Conservation (phyloP, 2,797 vertebrate genomes). For the Hyperoplus lanceolatus region DNA sequence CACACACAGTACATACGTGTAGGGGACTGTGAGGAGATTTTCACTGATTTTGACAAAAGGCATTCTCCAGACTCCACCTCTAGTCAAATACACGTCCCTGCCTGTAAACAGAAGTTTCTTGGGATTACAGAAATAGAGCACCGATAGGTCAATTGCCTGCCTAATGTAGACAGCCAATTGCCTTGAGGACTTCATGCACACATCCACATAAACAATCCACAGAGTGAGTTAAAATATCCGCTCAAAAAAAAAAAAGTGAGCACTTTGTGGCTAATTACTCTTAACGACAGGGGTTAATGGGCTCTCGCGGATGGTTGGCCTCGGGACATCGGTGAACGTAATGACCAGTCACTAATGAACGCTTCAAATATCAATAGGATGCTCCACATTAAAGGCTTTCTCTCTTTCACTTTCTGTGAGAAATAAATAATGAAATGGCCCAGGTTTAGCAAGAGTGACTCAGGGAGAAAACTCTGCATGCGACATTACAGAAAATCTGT, state of each 20-base stretch:
- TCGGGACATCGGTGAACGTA: constrained; percentile 81
- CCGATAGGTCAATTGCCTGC: constrained; percentile 40
- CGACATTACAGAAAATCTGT: constrained; percentile 29
- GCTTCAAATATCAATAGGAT: constrained; percentile 77
- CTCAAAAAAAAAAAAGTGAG: constrained; percentile 47
- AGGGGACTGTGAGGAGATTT: no score
- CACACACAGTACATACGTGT: no score
- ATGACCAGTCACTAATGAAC: constrained; percentile 86
- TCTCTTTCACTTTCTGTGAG: constrained; percentile 23
- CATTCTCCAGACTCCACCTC: not conserved
- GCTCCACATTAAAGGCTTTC: constrained; percentile 52
- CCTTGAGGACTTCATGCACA: constrained; percentile 29
- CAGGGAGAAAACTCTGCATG: not conserved
- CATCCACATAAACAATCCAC: constrained; percentile 47
- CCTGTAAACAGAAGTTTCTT: constrained; percentile 7
- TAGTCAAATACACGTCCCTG: constrained; percentile 22
- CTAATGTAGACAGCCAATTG: constrained; percentile 44
- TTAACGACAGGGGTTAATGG: constrained; percentile 80
- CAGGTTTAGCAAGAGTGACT: constrained; percentile 7
- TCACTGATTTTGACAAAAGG: no score
- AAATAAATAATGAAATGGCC: not conserved
- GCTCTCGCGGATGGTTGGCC: constrained; percentile 61
- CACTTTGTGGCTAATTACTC: constrained; percentile 73
- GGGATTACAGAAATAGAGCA: constrained; percentile 36
- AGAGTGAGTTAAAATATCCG: constrained; percentile 32